Evolutionary conservation across 2,888 invertebrate species (phyloP).

Genomic region (Prosopocoilus inquinatus): DNA sequence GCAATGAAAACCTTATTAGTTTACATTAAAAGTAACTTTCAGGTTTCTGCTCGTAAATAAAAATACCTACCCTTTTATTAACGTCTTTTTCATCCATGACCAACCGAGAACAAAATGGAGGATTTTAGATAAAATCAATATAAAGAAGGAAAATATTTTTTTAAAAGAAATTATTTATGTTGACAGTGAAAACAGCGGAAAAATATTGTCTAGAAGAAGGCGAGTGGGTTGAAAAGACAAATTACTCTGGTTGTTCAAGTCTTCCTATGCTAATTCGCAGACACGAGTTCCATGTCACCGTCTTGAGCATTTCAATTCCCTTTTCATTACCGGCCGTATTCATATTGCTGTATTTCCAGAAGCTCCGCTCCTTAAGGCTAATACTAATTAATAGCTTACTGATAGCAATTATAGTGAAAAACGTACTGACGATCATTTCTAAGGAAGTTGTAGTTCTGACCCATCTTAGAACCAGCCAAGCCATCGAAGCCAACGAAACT

Average conservation of each 20-base stretch:
- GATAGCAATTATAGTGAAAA: constrained; percentile 58
- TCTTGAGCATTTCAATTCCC: constrained; percentile 54
- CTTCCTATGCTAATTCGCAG: constrained; percentile 54
- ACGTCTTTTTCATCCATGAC: too few species aligned
- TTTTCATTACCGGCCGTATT: constrained; percentile 59
- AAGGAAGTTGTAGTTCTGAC: constrained; percentile 60
- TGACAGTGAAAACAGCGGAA: constrained; percentile 24
- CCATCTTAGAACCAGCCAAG: constrained; percentile 53
- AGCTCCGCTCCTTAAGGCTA: constrained; percentile 53
- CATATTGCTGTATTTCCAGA: constrained; percentile 57
- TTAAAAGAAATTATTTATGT: too few species aligned
- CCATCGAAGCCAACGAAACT: constrained; percentile 53
- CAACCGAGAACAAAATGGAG: too few species aligned
- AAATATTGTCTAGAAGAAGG: constrained; percentile 57
- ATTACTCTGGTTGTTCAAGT: constrained; percentile 60
- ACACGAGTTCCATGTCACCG: constrained; percentile 56
- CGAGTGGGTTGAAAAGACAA: constrained; percentile 59
- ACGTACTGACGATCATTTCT: constrained; percentile 59
- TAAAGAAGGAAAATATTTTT: too few species aligned
- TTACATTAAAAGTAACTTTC: too few species aligned
- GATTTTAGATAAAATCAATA: too few species aligned
- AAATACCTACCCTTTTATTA: too few species aligned
- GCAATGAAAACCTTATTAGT: too few species aligned
- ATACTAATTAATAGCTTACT: constrained; percentile 61
- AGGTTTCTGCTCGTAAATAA: too few species aligned